Base-by-base conservation (phyloP, 2,888 invertebrate species). In the Esperia sulphurella region DNA sequence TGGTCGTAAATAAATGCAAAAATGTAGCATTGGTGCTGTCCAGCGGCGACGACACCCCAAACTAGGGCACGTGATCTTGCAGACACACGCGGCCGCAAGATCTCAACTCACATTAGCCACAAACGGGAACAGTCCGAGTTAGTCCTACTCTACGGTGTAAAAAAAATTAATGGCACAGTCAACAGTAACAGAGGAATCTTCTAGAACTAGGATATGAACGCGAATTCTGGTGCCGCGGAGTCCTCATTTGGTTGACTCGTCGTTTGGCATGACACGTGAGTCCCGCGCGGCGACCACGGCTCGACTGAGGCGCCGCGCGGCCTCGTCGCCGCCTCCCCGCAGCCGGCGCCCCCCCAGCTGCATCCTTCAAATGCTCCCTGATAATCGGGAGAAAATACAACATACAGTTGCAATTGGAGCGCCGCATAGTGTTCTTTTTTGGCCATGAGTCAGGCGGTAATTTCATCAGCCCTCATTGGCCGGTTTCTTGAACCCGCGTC, bases 301-400 rank as follows among this genome's bases (percentile, higher is more conserved):
- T 68, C 68, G 76, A 87, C 87, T 86, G 84, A 72, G 79, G 79
- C 77, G 74, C 78, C 70, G 60, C 54, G 55, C 51, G 48, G 60
- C 59, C 58, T 55, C 59, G 58, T 61, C 54, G 58, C 57, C 57
- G 52, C 59, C 55, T 41, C 46, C 62, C 57, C 59, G 57, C 51
- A 49, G 21, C 48, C 14, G 28, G 46, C 55, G 50, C 56, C 49
- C 49, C 52, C 71, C 74, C 70, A 68, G 77, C 79, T 84, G 87
- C 86, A 86, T 83, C 84, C 83, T 80, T 82, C 81, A 78, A 80
- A 81, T 66, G 76, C 73, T 78, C 79, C 76, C 80, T 80, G 81
- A 83, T 85, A 80, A 87, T 85, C 83, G 82, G 76, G 84, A 83
- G 85, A 83, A 82, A 78, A 83, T 82, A 83, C 81, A 76, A 81